Evolutionary conservation across 2,113 vertebrate species (phyloP).

Genomic region (Cheilinus undulatus): DNA sequence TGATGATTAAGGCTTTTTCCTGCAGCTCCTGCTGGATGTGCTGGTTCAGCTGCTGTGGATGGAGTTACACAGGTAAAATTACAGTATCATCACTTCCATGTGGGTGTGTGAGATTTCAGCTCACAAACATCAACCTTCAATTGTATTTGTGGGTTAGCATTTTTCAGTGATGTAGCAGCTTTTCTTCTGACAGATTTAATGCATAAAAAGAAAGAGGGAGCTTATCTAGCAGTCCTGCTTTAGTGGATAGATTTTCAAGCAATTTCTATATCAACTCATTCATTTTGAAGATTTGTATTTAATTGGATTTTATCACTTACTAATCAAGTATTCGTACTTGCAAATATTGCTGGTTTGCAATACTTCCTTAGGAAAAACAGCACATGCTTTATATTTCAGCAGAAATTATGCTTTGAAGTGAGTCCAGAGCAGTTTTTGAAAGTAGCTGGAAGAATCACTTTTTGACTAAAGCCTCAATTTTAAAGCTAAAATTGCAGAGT

Average conservation of each 20-base stretch:
- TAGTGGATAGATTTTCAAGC: not conserved
- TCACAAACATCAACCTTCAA: slow-evolving; percentile 12
- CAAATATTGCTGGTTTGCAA: not conserved
- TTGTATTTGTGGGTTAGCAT: not conserved
- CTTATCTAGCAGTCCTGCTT: not conserved
- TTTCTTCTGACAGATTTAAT: slow-evolving; percentile 12
- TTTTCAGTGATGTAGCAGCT: slow-evolving; percentile 8
- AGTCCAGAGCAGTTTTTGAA: not conserved
- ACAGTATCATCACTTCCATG: slow-evolving; percentile 44
- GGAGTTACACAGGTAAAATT: slow-evolving; percentile 46
- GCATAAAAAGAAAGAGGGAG: not conserved
- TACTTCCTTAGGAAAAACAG: not conserved
- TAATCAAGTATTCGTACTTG: not conserved
- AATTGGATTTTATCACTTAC: not conserved
- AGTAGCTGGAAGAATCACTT: not conserved
- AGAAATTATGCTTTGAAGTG: not conserved
- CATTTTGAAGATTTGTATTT: not conserved
- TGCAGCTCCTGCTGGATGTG: slow-evolving; percentile 85
- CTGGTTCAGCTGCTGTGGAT: slow-evolving; percentile 84
- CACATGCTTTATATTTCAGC: not conserved
- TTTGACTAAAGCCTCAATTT: not conserved
- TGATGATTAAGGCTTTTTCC: slow-evolving; percentile 87
- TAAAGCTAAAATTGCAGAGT: not conserved
- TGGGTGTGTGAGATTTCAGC: not conserved
- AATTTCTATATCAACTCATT: not conserved